A percentile compares a stretch with the other conserved stretches of the same genome.
These are phyloP conservation scores for Bos taurus DNA, from an alignment of 2,113 vertebrate genomes.

Conservation along the genomic window DNA sequence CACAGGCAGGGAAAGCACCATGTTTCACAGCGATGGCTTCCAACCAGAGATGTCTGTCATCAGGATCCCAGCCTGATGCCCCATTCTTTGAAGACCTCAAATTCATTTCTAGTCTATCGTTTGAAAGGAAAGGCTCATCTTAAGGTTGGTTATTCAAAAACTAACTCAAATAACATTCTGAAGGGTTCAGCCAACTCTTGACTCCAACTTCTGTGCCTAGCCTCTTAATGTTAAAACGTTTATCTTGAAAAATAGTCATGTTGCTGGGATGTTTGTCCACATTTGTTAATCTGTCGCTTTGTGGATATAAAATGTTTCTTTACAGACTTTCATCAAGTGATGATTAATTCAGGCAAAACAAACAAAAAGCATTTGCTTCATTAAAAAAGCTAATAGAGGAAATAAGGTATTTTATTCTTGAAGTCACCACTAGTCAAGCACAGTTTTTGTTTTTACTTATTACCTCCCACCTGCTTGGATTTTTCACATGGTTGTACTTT, in stretches of 20 bases:
- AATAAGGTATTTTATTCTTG: conserved; percentile 21
- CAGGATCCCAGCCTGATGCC: not conserved
- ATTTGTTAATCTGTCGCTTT: not conserved
- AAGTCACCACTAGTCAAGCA: not conserved
- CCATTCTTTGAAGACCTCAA: not conserved
- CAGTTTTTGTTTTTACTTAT: not conserved
- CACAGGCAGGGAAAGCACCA: not conserved
- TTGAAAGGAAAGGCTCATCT: not conserved
- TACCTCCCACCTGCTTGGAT: conserved; percentile 21
- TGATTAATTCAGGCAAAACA: not conserved
- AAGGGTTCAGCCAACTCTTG: not conserved
- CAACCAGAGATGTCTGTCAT: not conserved
- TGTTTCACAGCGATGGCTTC: not conserved
- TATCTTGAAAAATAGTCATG: not conserved
- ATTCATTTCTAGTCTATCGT: not conserved
- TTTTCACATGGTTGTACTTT: not conserved
- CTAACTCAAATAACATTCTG: not conserved
- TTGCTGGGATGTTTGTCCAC: not conserved
- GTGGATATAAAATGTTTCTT: not conserved
- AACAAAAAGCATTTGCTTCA: not conserved
- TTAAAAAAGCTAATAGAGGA: not conserved
- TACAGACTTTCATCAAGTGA: not conserved
- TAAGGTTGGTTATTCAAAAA: not conserved
- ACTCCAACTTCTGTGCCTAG: not conserved
- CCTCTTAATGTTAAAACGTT: not conserved